Evolutionary conservation across 2,888 invertebrate species (phyloP).

Genomic region (Iphiclides podalirius): DNA sequence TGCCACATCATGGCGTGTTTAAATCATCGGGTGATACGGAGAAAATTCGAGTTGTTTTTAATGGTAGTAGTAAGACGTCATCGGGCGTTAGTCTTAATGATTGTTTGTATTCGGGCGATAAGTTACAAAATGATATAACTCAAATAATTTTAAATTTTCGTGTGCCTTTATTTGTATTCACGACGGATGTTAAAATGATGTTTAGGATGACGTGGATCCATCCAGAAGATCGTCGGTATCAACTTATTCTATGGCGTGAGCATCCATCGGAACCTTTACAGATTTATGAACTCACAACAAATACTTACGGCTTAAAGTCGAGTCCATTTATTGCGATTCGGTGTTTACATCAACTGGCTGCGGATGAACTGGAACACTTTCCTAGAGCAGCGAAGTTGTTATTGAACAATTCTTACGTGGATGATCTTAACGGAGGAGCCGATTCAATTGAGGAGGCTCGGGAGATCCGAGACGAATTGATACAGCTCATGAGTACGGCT

Average conservation of each 20-base stretch:
- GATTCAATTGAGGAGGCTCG: not conserved
- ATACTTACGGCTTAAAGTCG: conserved; percentile 26
- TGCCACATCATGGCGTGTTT: no score
- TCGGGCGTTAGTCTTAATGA: no score
- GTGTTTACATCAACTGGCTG: conserved; percentile 27
- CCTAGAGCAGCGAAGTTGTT: conserved; percentile 6
- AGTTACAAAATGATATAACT: no score
- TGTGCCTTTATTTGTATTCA: no score
- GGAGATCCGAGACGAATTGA: conserved; percentile 1
- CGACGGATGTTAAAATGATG: no score
- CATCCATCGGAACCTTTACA: not conserved
- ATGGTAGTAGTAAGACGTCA: no score
- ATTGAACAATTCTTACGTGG: conserved; percentile 20
- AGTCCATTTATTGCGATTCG: conserved; percentile 30
- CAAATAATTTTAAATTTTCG: no score
- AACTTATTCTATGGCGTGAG: conserved; percentile 6
- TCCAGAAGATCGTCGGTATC: no score
- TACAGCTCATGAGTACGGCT: conserved; percentile 6
- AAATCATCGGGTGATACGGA: no score
- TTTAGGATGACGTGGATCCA: no score
- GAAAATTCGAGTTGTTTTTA: no score
- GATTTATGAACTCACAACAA: conserved; percentile 20
- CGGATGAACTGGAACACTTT: conserved; percentile 24
- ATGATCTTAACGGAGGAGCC: conserved; percentile 16
- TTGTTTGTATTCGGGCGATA: no score